Conservation (phyloP, 1,140 invertebrate species). For the Papilio dardanus region DNA sequence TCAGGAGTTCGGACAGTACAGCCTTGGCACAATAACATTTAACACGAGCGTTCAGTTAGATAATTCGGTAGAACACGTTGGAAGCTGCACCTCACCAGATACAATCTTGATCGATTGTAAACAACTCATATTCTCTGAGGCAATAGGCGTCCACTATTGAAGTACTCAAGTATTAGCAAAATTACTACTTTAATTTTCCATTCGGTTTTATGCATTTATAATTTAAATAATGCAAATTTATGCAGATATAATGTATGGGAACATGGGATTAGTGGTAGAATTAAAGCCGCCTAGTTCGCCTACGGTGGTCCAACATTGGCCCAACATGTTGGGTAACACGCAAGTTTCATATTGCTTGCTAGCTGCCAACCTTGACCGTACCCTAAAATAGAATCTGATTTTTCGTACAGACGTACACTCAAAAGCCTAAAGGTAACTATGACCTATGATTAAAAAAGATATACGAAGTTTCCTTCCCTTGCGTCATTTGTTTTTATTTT, state of each 20-base stretch:
- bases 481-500: background rate
- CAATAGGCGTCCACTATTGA: slow-evolving; percentile 46
- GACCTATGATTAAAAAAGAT: background rate
- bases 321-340: background rate
- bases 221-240: slow-evolving; percentile 16
- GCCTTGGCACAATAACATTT: slow-evolving; percentile 79
- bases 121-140: slow-evolving; percentile 45
- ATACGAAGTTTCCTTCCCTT: background rate
- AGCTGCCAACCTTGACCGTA: background rate
- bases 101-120: slow-evolving; percentile 64
- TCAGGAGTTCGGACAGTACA: slow-evolving; percentile 51
- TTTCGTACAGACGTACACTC: background rate
- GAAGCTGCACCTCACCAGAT: slow-evolving; percentile 55
- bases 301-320: background rate
- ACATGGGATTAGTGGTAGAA: slow-evolving; percentile 24
- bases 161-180: background rate
- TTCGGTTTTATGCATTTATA: background rate
- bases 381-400: background rate
- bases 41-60: slow-evolving; percentile 69
- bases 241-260: background rate
- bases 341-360: background rate
- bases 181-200: background rate
- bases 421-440: background rate
- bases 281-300: background rate
- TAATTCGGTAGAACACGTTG: slow-evolving; percentile 49